Base-by-base conservation (phyloP, 92 coral and sea anemone genomes). In the Scolanthus callimorphus region DNA sequence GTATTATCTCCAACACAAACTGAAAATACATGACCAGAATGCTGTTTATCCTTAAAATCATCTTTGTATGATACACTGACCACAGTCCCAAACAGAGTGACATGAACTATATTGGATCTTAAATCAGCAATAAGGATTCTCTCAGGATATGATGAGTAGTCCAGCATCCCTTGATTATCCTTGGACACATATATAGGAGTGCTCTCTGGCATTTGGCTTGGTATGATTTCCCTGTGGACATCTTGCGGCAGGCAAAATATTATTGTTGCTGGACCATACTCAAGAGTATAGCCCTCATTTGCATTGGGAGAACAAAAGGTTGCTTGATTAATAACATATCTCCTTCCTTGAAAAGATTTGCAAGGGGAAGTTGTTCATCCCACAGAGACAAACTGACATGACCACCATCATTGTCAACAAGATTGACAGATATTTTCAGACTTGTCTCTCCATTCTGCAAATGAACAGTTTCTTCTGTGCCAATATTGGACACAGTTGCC, bases 81-180 rank as follows among this genome's bases (percentile, higher is more conserved):
- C 63, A 92, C 60, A 39, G 50, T 44, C 13, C 90, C 89, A 64
- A 73, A 73, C 63, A 92, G 51, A 37, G 90, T 88, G 27, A 84
- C 80, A 49, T 86, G 66, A 24, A 78, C 65, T 78, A 92, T 80
- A 60, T 81, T 81, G 51, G 84, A 28, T 59, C 91, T 88, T 60
- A 83, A 51, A 45, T 92, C 98, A 39, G 75, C 70, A 25, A 92
- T 73, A 62, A 57, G 59, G 41, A 92, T 73, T 60, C 79, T 76
- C 59, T 88, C 98, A 17, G 98, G 96, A 49, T 83, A 92, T 39
- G 84, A 77, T 0, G 96, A 82, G 49, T 81, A 92, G 65, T 92
- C 98, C 20, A 92, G 84, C 76, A 74, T 73, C 10, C 98, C 98
- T 72, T 77, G 88, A 34, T 71, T 92, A 75, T 92, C 98, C 65